These are phyloP conservation scores for Chloropsis cyanopogon DNA, from an alignment of 2,113 vertebrate species.

Conservation along the genomic window DNA sequence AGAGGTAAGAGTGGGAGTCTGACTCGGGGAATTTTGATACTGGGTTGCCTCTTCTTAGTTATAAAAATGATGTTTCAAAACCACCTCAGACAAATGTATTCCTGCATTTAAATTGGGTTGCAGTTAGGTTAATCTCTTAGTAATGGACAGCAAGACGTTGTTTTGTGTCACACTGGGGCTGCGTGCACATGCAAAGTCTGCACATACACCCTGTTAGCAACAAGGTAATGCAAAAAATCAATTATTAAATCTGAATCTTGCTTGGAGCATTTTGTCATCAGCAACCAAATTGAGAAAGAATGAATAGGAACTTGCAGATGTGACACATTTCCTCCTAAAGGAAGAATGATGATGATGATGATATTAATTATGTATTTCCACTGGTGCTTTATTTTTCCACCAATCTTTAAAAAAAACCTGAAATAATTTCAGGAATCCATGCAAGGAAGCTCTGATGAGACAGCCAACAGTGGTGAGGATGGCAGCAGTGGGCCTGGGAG, in stretches of 20 bases:
- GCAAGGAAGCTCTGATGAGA: conserved; percentile 99
- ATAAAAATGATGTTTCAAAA: not conserved
- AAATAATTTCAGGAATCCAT: conserved; percentile 86
- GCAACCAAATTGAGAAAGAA: not conserved
- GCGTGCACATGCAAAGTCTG: not conserved
- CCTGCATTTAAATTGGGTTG: not conserved
- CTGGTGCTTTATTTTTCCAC: not conserved
- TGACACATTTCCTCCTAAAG: not conserved
- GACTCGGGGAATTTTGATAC: not conserved
- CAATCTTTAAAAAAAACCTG: not conserved
- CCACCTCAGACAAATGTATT: not conserved
- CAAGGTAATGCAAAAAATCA: not conserved
- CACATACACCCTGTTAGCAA: accelerated
- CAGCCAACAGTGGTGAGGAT: conserved; percentile 97
- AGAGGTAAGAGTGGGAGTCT: conserved; percentile 77
- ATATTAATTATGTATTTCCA: not conserved
- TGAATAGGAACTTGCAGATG: not conserved
- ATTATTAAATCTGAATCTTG: not conserved
- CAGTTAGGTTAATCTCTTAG: not conserved
- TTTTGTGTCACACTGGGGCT: not conserved
- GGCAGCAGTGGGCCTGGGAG: conserved; percentile 96
- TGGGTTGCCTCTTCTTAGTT: not conserved
- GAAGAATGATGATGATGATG: not conserved
- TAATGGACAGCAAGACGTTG: not conserved
- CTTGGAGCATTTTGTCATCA: not conserved